Evolutionary conservation across 1,140 invertebrate genomes (phyloP).

Genomic region (Lepidurus apus): DNA sequence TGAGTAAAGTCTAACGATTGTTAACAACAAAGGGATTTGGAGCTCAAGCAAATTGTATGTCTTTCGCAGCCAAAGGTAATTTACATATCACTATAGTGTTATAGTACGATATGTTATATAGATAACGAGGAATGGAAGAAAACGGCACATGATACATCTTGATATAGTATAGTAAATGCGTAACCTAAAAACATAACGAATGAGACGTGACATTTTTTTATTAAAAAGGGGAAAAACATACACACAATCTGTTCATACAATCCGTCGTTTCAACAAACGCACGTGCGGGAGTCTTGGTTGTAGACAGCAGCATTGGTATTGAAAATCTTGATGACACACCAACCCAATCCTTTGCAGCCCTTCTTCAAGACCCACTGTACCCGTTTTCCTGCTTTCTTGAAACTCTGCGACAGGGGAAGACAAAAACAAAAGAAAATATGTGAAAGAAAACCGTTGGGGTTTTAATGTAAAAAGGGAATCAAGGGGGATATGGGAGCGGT

Average conservation of each 20-base stretch:
- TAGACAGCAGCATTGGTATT: slow-evolving; percentile 27
- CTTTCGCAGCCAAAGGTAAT: background rate
- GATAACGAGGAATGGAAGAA: background rate
- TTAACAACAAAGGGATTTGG: too few relatives aligned
- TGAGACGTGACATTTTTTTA: too few relatives aligned
- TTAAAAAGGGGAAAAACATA: background rate
- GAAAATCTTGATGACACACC: slow-evolving; percentile 29
- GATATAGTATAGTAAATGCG: background rate
- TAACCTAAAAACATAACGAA: background rate
- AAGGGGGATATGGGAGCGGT: background rate
- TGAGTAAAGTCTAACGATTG: too few relatives aligned
- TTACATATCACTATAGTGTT: background rate
- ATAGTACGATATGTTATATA: slow-evolving; percentile 1
- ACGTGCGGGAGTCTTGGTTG: slow-evolving; percentile 28
- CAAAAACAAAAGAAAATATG: background rate
- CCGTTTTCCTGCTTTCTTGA: slow-evolving; percentile 26
- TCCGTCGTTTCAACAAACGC: slow-evolving; percentile 23
- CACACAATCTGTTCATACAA: background rate
- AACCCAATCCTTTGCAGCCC: slow-evolving; percentile 27
- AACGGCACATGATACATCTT: background rate
- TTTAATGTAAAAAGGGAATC: background rate
- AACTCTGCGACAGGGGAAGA: background rate
- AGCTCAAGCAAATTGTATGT: background rate
- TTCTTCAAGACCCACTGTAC: slow-evolving; percentile 30
- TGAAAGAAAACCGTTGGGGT: background rate